Base-by-base conservation (phyloP, 2,113 vertebrate genomes). In the Neogale vison region DNA sequence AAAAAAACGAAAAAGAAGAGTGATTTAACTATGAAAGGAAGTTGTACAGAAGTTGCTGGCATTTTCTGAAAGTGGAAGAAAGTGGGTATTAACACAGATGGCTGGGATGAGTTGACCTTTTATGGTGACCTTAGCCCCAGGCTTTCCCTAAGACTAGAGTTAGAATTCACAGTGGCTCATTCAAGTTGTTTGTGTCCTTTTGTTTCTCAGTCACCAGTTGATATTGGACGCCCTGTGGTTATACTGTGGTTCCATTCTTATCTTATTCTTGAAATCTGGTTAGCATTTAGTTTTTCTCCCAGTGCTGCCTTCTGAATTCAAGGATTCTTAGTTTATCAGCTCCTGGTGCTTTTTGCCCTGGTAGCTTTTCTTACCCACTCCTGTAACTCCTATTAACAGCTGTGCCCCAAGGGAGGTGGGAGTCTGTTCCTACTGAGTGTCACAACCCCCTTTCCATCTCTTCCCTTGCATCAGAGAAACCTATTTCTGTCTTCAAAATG, bases 401-500 rank as follows among this genome's bases (percentile, higher is more conserved):
- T 92, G 84, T 77, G 90, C 52, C 29, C 76, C 87, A 55, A 29
- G 65, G 45, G 8, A 20, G 36, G n/a, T 24, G 55, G 34, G 13
- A 36, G 47, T 45, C 63, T 17, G 10, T 42, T 91, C 79, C 71
- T 77, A 72, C 74, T 15, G 18, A 36, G 39, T 8, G 1, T 93
- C 93, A 65, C n/a, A 67, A 31, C 52, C 61, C 39, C 88, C 88
- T 96, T 80, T 47, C 47, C 36, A 76, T 39, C 76, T 88, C 63
- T 59, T 59, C 42, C 29, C 9, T 76, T 15, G 13, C 59, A 76
- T 87, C 55, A 63, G 65, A 42, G 57, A 95, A 96, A 39, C 57
- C 61, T 95, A 71, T 96, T 96, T 97, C 93, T 96, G 4, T 89
- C 82, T 96, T 86, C 55, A 45, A 86, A 90, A 59, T 67, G 42